Conservation (phyloP, 2,888 invertebrate genomes). For the Plebejus argus region DNA sequence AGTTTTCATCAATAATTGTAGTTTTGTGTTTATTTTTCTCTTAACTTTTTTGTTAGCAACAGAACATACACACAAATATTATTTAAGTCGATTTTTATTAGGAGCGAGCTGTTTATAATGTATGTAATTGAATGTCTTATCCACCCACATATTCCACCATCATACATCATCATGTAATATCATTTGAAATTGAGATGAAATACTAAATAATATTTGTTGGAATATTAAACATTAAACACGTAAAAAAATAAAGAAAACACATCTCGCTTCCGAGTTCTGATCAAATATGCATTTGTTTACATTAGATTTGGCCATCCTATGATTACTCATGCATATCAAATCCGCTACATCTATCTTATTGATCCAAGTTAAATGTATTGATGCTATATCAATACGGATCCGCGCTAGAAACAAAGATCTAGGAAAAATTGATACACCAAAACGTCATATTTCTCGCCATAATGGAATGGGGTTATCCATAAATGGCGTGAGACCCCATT, state of each 20-base stretch:
- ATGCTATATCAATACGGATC: not conserved
- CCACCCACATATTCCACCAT: too few species aligned
- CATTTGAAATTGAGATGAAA: not conserved
- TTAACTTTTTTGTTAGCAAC: too few species aligned
- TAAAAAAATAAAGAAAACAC: not conserved
- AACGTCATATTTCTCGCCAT: slow-evolving; percentile 2
- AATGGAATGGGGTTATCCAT: slow-evolving; percentile 21
- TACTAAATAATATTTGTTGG: not conserved
- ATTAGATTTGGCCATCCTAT: slow-evolving; percentile 16
- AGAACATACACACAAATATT: too few species aligned
- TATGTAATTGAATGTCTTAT: too few species aligned
- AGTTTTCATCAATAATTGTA: too few species aligned
- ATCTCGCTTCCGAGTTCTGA: not conserved
- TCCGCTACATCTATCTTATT: slow-evolving; percentile 11
- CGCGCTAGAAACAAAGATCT: not conserved
- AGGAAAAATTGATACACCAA: slow-evolving; percentile 13
- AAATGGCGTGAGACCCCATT: slow-evolving; percentile 5
- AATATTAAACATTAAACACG: not conserved
- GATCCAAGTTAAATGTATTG: slow-evolving; percentile 14
- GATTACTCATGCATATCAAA: slow-evolving; percentile 29
- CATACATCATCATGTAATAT: too few species aligned
- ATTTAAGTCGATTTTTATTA: too few species aligned
- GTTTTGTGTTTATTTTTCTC: too few species aligned
- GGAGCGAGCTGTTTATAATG: too few species aligned
- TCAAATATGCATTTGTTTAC: slow-evolving; percentile 19